Conservation (phyloP, 2,888 invertebrate species). For the Cancer borealis region DNA sequence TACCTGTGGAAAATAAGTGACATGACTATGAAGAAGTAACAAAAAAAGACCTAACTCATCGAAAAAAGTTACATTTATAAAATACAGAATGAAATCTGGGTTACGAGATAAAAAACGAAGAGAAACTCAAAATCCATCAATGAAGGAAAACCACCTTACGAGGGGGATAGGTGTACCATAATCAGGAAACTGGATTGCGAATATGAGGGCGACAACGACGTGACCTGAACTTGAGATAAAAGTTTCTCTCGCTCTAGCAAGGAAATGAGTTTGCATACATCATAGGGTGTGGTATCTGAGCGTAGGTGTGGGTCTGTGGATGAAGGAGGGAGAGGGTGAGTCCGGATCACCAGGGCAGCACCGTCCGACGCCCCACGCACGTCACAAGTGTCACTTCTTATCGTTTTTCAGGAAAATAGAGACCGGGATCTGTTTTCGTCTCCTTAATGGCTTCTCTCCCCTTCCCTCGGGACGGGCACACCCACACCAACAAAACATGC, state of each 20-base stretch:
- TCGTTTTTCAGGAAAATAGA: conserved; percentile 42
- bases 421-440: conserved; percentile 12
- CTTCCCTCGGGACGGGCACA: conserved; percentile 35
- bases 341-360: neutral
- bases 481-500: conserved; percentile 27
- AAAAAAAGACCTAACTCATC: neutral
- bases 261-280: conserved; percentile 46
- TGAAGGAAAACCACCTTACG: neutral
- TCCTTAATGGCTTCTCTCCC: conserved; percentile 32
- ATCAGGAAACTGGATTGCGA: neutral
- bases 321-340: conserved; percentile 32
- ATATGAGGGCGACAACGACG: neutral
- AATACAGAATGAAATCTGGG: conserved; percentile 8
- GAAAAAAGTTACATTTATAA: neutral
- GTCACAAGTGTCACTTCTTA: conserved; percentile 53
- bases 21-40: neutral
- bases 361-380: conserved; percentile 35
- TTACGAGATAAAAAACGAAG: neutral
- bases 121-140: neutral
- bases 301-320: neutral
- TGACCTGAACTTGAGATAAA: neutral
- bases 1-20: neutral
- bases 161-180: neutral
- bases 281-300: neutral
- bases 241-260: neutral